Conservation (phyloP, 2,797 vertebrate genomes). For the Rallus crepitans region DNA sequence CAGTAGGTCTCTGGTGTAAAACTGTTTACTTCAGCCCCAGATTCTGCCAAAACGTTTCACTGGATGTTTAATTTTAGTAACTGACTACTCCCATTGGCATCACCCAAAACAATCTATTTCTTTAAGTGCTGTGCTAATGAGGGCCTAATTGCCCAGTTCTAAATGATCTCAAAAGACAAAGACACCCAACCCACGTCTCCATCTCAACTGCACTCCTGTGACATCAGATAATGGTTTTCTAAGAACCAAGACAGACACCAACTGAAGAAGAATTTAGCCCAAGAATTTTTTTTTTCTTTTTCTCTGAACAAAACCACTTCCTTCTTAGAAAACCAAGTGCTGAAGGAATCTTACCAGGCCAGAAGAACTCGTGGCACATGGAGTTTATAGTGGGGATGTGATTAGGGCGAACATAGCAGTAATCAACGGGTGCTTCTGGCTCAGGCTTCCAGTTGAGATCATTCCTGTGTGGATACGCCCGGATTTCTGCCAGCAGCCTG, state of each 20-base stretch:
- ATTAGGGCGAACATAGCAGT: constrained; percentile 94
- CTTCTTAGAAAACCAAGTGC: constrained; percentile 15
- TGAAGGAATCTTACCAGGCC: constrained; percentile 88
- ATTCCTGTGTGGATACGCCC: constrained; percentile 81
- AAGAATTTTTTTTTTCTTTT: not conserved
- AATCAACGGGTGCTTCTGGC: constrained; percentile 89
- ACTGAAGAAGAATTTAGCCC: not conserved
- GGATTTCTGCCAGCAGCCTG: constrained; percentile 88
- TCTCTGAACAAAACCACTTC: not conserved
- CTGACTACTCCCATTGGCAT: not conserved
- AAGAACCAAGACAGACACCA: not conserved
- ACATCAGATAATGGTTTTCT: constrained; percentile 16
- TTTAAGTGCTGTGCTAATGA: constrained; percentile 7
- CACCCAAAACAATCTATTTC: not conserved
- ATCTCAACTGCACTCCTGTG: constrained; percentile 4
- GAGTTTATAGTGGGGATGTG: constrained; percentile 97
- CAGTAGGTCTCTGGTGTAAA: not conserved
- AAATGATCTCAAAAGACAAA: constrained; percentile 40
- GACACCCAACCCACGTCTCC: constrained; percentile 11
- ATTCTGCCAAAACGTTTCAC: not conserved
- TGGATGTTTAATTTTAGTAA: not conserved
- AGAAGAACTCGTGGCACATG: constrained; percentile 97
- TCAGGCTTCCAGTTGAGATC: constrained; percentile 86
- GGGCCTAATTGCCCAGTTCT: constrained; percentile 3
- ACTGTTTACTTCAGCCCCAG: not conserved